Conservation (phyloP, 1,140 invertebrate genomes). For the Lutraria rhynchaena region DNA sequence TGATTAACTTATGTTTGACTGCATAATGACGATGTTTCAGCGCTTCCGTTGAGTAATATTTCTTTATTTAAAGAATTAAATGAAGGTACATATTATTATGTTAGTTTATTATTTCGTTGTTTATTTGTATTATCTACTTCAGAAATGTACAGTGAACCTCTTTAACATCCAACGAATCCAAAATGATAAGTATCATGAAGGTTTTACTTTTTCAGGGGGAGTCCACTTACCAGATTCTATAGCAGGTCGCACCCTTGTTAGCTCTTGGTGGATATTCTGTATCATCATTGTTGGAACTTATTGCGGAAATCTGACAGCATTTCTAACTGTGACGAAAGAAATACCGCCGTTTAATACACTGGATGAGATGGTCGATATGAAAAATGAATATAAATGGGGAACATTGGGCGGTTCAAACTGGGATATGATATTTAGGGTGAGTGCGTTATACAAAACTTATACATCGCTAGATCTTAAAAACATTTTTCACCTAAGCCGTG, state of each 20-base stretch:
- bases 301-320: conserved; percentile 95
- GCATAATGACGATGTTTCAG: too few species aligned
- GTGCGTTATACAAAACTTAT: too few species aligned
- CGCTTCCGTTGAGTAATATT: too few species aligned
- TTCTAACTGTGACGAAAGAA: conserved; percentile 89
- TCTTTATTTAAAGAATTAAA: too few species aligned
- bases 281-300: conserved; percentile 93
- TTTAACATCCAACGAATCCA: too few species aligned
- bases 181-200: background rate
- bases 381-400: conserved; percentile 61
- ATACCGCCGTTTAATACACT: conserved; percentile 61
- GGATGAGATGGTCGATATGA: conserved; percentile 52
- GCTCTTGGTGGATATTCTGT: conserved; percentile 96
- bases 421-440: background rate
- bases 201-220: conserved; percentile 56
- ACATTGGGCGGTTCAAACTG: conserved; percentile 31
- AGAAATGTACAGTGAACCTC: too few species aligned
- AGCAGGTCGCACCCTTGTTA: conserved; percentile 85
- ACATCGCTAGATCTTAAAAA: too few species aligned
- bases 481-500: too few species aligned
- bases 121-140: too few species aligned
- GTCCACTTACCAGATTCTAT: conserved; percentile 55
- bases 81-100: too few species aligned
- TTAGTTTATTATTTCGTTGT: too few species aligned
- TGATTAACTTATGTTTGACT: too few species aligned